Percentiles rank a stretch among this genome's conserved stretches.
These are phyloP conservation scores for Serinus canaria DNA, from an alignment of 2,113 vertebrate species.

Conservation along the genomic window DNA sequence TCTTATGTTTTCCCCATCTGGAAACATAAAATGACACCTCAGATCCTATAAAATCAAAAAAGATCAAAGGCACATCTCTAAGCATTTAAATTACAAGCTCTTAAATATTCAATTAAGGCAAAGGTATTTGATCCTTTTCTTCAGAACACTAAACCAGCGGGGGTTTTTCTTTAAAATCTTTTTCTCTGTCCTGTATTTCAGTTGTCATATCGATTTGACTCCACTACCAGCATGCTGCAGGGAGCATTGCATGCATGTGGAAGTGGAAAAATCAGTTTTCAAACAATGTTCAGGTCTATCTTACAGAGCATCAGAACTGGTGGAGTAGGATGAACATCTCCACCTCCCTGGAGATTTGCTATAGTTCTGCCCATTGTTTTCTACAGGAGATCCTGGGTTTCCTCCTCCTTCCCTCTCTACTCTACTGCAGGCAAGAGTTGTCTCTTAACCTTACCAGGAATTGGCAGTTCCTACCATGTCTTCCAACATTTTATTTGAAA, in stretches of 20 bases:
- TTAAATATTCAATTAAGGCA: not conserved
- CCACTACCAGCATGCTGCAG: not conserved
- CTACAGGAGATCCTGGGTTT: not conserved
- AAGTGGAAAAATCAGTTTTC: not conserved
- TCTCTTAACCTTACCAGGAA: not conserved
- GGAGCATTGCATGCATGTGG: accelerated
- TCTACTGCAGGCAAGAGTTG: not conserved
- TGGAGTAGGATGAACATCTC: not conserved
- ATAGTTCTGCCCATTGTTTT: not conserved
- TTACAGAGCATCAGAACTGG: not conserved
- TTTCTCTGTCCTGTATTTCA: not conserved
- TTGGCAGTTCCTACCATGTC: not conserved
- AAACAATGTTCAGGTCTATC: not conserved
- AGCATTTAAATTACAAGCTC: not conserved
- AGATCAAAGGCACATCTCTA: not conserved
- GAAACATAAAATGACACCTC: not conserved
- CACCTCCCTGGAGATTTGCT: not conserved
- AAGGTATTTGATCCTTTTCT: not conserved
- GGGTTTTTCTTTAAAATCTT: not conserved
- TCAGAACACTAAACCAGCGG: not conserved
- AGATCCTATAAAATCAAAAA: not conserved
- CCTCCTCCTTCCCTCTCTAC: not conserved
- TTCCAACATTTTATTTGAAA: not conserved
- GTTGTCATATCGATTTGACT: not conserved
- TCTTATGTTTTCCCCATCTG: not conserved